Percentiles rank a stretch among this genome's conserved stretches.
phyloP scores from a whole-genome alignment of 2,113 vertebrate genomes.

The Puffinus mauretanicus region DNA sequence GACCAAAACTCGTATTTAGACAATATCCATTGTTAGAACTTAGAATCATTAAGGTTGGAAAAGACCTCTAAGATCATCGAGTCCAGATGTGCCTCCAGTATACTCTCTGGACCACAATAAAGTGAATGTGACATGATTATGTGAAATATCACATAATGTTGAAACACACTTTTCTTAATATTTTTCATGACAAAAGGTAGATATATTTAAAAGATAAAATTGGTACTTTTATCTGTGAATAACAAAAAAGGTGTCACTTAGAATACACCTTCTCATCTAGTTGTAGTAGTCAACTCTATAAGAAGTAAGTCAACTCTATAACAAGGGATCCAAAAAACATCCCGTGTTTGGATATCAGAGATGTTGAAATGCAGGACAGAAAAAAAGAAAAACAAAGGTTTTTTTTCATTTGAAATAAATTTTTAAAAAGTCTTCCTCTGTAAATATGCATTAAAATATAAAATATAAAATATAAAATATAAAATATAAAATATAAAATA shows the following conservation, averaged over 20 bases:
- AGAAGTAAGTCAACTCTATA: background rate
- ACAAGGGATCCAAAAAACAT: background rate
- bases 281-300: background rate
- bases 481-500: background rate
- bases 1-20: background rate
- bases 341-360: background rate
- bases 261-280: background rate
- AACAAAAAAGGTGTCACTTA: background rate
- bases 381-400: background rate
- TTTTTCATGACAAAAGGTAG: background rate
- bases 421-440: background rate
- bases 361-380: background rate
- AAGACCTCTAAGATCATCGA: no score
- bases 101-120: background rate
- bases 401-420: background rate
- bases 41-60: background rate
- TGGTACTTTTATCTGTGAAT: background rate
- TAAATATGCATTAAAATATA: background rate
- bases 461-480: background rate
- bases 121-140: background rate
- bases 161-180: background rate
- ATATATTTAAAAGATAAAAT: background rate
- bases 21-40: background rate
- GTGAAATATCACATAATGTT: background rate
- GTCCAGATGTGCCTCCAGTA: background rate